phyloP scores from a whole-genome alignment of 1,140 invertebrate species.

The Drosophila teissieri region DNA sequence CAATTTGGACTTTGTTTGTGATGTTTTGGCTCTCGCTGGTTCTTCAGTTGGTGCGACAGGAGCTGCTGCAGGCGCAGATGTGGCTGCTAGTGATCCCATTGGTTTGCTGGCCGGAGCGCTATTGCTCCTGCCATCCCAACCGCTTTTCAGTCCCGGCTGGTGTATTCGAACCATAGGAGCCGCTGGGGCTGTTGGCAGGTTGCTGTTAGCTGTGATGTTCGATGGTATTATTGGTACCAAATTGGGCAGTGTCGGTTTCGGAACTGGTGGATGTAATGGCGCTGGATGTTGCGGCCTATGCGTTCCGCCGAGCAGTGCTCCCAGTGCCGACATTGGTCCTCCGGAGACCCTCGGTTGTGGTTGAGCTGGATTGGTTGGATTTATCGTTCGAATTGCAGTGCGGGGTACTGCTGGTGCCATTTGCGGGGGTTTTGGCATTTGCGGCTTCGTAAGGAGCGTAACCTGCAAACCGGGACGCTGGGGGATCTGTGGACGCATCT shows the following conservation, averaged over 20 bases:
- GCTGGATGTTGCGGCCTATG: neutral
- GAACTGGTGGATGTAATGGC: neutral
- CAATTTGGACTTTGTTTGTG: too few species aligned
- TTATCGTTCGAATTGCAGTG: neutral
- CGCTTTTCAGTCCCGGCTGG: constrained; percentile 1
- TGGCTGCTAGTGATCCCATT: neutral
- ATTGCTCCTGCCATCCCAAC: neutral
- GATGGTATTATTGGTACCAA: neutral
- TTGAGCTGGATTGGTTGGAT: neutral
- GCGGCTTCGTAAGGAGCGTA: too few species aligned
- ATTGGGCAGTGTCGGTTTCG: neutral
- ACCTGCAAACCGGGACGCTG: constrained; percentile 7
- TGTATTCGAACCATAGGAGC: constrained; percentile 4
- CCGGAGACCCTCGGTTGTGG: too few species aligned
- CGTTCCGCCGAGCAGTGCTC: neutral
- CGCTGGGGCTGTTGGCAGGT: neutral
- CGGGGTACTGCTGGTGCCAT: neutral
- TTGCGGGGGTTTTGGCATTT: neutral
- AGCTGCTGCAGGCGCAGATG: neutral
- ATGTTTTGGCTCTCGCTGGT: neutral
- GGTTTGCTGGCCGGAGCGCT: neutral
- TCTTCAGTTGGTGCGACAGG: neutral
- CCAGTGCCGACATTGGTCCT: neutral
- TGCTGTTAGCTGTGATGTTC: neutral
- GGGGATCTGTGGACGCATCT: neutral